phyloP scores from a whole-genome alignment of 2,113 vertebrate species.

The Tenrec ecaudatus region DNA sequence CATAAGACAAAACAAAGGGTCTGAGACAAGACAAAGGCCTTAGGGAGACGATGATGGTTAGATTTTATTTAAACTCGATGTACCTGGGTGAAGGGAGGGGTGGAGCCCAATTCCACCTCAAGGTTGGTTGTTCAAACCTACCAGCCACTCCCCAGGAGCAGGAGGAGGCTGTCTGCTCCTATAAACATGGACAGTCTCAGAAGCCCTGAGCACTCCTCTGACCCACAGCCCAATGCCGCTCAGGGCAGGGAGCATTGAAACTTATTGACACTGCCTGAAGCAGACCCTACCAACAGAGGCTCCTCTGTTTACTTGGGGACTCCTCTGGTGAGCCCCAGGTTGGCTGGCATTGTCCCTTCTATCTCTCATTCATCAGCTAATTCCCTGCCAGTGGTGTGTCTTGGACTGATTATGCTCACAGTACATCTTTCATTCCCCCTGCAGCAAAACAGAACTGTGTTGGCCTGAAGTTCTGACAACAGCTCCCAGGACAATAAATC shows the following conservation, averaged over 20 bases:
- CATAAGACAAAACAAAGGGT: no score
- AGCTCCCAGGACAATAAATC: constrained; percentile 64
- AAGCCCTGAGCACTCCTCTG: no score
- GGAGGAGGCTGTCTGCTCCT: no score
- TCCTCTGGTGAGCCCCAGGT: constrained; percentile 15
- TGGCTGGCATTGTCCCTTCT: neutral
- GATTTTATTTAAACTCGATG: no score
- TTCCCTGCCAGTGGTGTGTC: constrained; percentile 69
- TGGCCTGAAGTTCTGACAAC: constrained; percentile 73
- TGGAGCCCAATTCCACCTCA: no score
- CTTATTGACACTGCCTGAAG: rapidly evolving
- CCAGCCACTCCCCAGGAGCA: no score
- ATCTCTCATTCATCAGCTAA: constrained; percentile 65
- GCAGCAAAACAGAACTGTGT: constrained; percentile 66
- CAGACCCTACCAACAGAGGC: rapidly evolving
- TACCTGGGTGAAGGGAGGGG: no score
- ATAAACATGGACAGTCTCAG: no score
- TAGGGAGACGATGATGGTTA: no score
- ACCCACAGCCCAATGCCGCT: rapidly evolving
- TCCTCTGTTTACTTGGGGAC: neutral
- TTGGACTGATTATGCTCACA: constrained; percentile 66
- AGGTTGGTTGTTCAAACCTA: no score
- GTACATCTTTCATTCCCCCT: neutral
- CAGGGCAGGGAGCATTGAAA: neutral
- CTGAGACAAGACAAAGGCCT: no score